Base-by-base conservation (phyloP, 2,113 vertebrate species). In the Mustelus asterias region DNA sequence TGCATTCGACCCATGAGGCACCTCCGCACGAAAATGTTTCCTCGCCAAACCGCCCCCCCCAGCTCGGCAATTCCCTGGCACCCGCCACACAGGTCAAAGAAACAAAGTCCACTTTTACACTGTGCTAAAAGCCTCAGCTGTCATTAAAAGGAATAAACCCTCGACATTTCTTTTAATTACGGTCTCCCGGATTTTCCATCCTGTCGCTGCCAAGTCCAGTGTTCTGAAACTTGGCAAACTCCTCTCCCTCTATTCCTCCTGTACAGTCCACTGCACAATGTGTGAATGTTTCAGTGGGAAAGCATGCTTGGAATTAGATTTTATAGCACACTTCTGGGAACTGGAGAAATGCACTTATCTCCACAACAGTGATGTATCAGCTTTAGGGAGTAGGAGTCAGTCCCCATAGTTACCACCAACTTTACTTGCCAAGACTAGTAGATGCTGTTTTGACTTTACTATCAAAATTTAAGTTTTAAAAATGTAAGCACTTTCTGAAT, bases 281-380 rank as follows among this genome's bases (percentile, higher is more conserved):
- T 95, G 65, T 48, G 67, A 24, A 95, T 41, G 67, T 65, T 95
- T 72, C 93, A 95, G 65, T 24, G 67, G 41, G 93, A 70, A 95
- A 95, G 65, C 93, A 95, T 69, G 93, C 93, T 26, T 69, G 93
- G 93, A 95, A 93, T 95, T 69, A 95, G 37, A 70, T 29, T 72
- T 48, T 44, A 95, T 70, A 95, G 67, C 93, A 72, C 93, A 29
- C 41, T 94, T 26, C 93, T 95, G 93, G 89, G 93, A 95, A 70
- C 93, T 70, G 37, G 9, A 70, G 67, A 41, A 18, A 69, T 94
- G 58, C 88, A 92, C 88, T 92, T n/a, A 93, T 65, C 89, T 37
- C n/a, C 58, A 67, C 60, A 93, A 58, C 60, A 63, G 33, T 22
- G 60, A 93, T 65, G 29, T 65, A 37, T 65, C 89, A 65, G 18